A percentile compares a stretch with the other conserved stretches of the same genome.
Conservation (phyloP, 2,113 vertebrate genomes). For the Lophochroa leadbeateri region DNA sequence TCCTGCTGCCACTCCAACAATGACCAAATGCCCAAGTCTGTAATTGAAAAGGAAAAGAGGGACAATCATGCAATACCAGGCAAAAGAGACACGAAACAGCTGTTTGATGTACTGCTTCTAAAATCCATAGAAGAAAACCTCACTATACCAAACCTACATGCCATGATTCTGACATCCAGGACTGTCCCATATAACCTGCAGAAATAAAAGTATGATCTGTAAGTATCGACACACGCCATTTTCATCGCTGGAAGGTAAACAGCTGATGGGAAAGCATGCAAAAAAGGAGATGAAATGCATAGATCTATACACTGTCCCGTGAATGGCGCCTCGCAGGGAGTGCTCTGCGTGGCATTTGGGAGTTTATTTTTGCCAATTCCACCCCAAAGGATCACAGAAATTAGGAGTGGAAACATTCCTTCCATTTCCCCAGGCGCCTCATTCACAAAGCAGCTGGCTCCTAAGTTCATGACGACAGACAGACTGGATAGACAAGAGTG, state of each 20-base stretch:
- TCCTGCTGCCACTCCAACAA: rapidly evolving
- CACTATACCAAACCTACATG: neutral
- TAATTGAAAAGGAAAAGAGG: neutral
- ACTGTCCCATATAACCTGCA: neutral
- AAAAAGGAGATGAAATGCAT: neutral
- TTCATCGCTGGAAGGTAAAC: neutral
- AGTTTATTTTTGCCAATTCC: conserved; percentile 49
- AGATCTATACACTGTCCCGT: neutral
- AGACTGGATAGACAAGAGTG: neutral
- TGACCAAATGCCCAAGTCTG: neutral
- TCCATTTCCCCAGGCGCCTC: conserved; percentile 38
- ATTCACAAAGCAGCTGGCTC: conserved; percentile 36
- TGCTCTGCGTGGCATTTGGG: neutral
- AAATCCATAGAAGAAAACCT: neutral
- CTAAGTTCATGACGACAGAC: neutral
- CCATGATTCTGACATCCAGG: neutral
- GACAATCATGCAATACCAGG: neutral
- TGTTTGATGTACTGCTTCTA: neutral
- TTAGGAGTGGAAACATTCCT: conserved; percentile 56
- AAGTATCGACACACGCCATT: neutral
- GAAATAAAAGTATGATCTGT: neutral
- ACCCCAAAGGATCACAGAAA: conserved; percentile 40
- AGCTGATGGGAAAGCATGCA: neutral
- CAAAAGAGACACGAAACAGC: neutral
- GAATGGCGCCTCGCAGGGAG: neutral